Conservation (phyloP, 2,888 invertebrate genomes). For the Aphodius sticticus region DNA sequence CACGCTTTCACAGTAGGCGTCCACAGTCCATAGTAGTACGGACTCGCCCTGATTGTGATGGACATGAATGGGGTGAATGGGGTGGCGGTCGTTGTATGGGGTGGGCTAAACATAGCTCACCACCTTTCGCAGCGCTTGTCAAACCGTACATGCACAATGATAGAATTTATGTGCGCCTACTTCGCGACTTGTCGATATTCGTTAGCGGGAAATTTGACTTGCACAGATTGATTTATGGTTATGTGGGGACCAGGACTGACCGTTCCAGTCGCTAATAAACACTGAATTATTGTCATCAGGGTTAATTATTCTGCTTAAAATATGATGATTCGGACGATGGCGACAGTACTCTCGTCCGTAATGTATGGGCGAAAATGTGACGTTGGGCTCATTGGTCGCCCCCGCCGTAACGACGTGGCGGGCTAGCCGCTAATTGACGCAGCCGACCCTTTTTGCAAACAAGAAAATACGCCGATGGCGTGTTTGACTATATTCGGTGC, state of each 20-base stretch:
- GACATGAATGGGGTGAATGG: constrained; percentile 49
- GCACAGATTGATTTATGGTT: constrained; percentile 36
- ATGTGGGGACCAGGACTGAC: constrained; percentile 27
- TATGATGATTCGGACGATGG: constrained; percentile 24
- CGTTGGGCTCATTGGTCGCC: constrained; percentile 10
- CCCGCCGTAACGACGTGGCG: not conserved
- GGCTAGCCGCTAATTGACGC: constrained; percentile 20
- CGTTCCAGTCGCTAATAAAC: constrained; percentile 30
- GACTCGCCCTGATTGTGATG: constrained; percentile 38
- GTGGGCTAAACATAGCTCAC: constrained; percentile 43
- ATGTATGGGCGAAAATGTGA: constrained; percentile 9
- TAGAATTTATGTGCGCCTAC: constrained; percentile 37
- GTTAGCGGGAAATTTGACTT: constrained; percentile 39
- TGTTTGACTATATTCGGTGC: constrained; percentile 11
- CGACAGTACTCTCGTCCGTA: constrained; percentile 8
- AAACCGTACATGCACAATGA: constrained; percentile 36
- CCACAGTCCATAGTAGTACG: not conserved
- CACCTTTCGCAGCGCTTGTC: constrained; percentile 43
- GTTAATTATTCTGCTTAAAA: constrained; percentile 36
- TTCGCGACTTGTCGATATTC: constrained; percentile 40
- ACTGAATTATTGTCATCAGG: constrained; percentile 33
- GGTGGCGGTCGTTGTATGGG: constrained; percentile 35
- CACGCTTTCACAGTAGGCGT: not conserved
- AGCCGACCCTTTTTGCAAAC: constrained; percentile 20
- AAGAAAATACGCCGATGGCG: constrained; percentile 21